phyloP scores from a whole-genome alignment of 2,113 vertebrate species.

The Tursiops truncatus region DNA sequence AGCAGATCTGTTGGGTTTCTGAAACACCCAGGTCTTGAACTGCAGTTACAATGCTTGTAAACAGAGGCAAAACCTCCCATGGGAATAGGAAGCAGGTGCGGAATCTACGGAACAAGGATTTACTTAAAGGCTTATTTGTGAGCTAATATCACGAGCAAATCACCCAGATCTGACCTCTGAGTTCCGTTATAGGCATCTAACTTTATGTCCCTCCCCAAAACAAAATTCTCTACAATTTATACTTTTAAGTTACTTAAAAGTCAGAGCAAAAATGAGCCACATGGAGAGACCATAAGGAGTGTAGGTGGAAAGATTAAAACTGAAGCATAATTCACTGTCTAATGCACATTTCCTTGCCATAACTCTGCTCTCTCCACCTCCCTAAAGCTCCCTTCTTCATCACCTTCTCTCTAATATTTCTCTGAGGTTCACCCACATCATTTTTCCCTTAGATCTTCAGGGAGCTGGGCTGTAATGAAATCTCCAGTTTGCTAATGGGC shows the following conservation, averaged over 20 bases:
- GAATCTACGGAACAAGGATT: background rate
- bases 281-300: conserved; percentile 81
- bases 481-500: conserved; percentile 73
- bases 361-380: conserved; percentile 58
- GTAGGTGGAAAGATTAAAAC: conserved; percentile 84
- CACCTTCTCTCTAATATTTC: conserved; percentile 79
- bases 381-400: conserved; percentile 65
- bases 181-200: background rate
- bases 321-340: conserved; percentile 78
- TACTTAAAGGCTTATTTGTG: background rate
- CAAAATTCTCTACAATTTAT: conserved; percentile 54
- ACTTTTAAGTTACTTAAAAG: conserved; percentile 75
- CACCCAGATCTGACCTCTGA: background rate
- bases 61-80: background rate
- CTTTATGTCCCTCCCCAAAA: conserved; percentile 26
- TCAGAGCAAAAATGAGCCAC: conserved; percentile 75
- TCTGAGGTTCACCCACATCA: conserved; percentile 72
- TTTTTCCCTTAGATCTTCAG: conserved; percentile 73
- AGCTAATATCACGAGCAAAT: background rate
- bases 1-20: background rate
- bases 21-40: background rate
- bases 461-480: conserved; percentile 71
- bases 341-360: conserved; percentile 70
- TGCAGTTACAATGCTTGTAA: background rate
- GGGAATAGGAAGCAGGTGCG: background rate